Base-by-base conservation (phyloP, 2,797 vertebrate species). In the Merluccius polli region DNA sequence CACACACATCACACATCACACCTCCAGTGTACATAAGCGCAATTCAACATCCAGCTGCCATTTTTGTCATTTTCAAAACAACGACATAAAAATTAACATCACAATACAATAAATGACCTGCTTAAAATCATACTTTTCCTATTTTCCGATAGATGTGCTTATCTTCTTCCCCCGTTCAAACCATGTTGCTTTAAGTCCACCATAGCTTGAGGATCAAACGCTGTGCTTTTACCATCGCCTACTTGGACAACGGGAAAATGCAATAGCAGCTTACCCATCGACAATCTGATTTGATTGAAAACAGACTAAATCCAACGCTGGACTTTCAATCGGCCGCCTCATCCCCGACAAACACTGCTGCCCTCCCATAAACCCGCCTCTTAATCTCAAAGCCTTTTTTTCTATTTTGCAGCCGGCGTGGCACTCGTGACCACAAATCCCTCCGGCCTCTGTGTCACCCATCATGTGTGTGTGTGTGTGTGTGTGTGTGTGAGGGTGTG, bases 221-320 rank as follows among this genome's bases (percentile, higher is more conserved):
- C 59, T 59, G 52, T 10, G 52, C 52, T 65, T 27, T 65, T 13
- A 27, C 24, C 52, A 63, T 12, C 7, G 59, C 9, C 24, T 65
- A 24, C 27, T 24, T 65, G 11, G 11, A 12, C n/a, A n/a, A n/a
- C n/a, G 11, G 59, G 59, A 11, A 12, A 76, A 81, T 80, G 78
- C 36, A 52, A 79, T 52, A 77, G 38, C 73, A 82, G 88, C 87
- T 92, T 92, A 89, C 75, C 82, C 83, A 75, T 86, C 72, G 82
- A 84, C 86, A 88, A 90, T 90, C 90, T 90, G 90, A 92, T 93
- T 90, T 92, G 91, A 92, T 92, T 93, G 89, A 90, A 93, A 93
- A 89, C 86, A 85, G 33, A 8, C 59, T 83, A 93, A 94, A 94
- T 93, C 92, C 92, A 77, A 84, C 76, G 7, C 68, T 90, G 87